These are phyloP conservation scores for Apostichopus leukothele DNA, from an alignment of 53 echinoderm and acorn worm species.

Conservation along the genomic window DNA sequence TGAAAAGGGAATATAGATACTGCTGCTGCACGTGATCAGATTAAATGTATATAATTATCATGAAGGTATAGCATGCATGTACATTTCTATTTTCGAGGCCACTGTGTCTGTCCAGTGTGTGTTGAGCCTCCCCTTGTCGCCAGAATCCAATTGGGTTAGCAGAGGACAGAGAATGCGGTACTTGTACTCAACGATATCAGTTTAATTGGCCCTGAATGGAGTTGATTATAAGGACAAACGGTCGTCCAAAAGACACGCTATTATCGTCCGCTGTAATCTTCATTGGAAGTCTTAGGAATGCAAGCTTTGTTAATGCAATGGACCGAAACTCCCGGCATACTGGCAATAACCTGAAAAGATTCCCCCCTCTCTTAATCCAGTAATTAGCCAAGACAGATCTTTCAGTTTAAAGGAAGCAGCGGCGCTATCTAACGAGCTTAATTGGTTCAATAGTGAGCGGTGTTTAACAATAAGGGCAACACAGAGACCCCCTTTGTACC, in stretches of 20 bases:
- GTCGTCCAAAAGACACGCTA: background rate
- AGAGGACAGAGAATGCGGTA: slow-evolving; percentile 16
- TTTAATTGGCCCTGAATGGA: slow-evolving; percentile 27
- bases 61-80: background rate
- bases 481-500: background rate
- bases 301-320: background rate
- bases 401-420: background rate
- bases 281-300: slow-evolving; percentile 11
- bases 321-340: slow-evolving; percentile 10
- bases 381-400: slow-evolving; percentile 19
- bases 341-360: background rate
- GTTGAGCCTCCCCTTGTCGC: background rate
- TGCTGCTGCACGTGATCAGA: too few species aligned
- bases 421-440: slow-evolving; percentile 35
- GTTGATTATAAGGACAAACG: slow-evolving; percentile 18
- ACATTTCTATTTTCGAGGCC: background rate
- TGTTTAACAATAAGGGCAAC: background rate
- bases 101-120: background rate
- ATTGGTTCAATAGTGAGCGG: slow-evolving; percentile 20
- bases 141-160: slow-evolving; percentile 30
- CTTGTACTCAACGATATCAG: slow-evolving; percentile 12
- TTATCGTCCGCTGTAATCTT: slow-evolving; percentile 1
- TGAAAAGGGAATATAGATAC: too few species aligned
- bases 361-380: background rate
- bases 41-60: too few species aligned